Evolutionary conservation across 2,113 vertebrate species (phyloP), one percentile per base, ranked within the genome.

Genomic region (Dicentrarchus labrax): DNA sequence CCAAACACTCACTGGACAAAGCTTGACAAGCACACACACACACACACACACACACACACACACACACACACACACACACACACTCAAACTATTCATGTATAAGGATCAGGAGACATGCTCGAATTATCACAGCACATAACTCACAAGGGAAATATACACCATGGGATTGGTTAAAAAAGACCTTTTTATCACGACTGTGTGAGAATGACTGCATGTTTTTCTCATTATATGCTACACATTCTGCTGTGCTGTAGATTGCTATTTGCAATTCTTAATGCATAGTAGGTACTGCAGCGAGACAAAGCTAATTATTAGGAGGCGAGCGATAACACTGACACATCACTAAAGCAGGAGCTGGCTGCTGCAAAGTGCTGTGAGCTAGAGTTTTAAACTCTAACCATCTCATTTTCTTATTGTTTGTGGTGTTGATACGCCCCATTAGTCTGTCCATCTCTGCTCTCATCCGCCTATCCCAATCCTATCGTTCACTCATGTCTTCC

Each of bases 321-420:
- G 30, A 62, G 62, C 38, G 72, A 88, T 86, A 93, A 90, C 80
- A 87, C 84, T 91, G 92, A 93, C 88, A 89, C 87, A 89, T 92
- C 86, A 82, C 86, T 86, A 86, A 86, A 82, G 77, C 56, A 50
- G 71, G 68, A 88, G 70, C 60, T 38, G 50, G 50, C 72, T 47
- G 85, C 64, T 13, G 66, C 76, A 83, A 88, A 92, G 61, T 82
- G 88, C 90, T 85, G 80, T 7, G 17, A 84, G 82, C 60, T 0
- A 30, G 61, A 82, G 48, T 91, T 92, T 87, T 38, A 64, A 88
- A 89, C 76, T 83, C 48, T 38, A 72, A 39, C 17, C 80, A 54
- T 89, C 80, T 85, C 38, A 48, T 89, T 92, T 80, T 62, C 68
- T 48, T 51, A 41, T 11, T 82, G 82, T 90, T 86, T 81, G 67